Evolutionary conservation across 2,888 invertebrate genomes (phyloP).

Genomic region (Sinohyriopsis cumingii): DNA sequence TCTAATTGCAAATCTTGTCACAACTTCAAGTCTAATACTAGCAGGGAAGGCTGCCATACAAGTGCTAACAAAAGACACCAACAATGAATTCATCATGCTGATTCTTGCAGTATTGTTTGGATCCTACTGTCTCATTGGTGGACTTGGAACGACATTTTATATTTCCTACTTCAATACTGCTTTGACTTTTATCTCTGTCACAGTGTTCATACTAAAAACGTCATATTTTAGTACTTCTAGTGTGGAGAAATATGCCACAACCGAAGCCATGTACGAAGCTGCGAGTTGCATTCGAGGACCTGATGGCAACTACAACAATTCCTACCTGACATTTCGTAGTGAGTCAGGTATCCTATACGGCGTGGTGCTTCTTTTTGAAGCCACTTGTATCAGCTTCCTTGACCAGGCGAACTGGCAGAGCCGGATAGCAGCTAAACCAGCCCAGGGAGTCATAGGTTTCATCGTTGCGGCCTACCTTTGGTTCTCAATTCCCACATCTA

Average conservation of each 20-base stretch:
- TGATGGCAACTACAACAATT: slow-evolving; percentile 48
- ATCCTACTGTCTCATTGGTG: slow-evolving; percentile 59
- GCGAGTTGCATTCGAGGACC: slow-evolving; percentile 46
- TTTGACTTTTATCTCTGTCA: slow-evolving; percentile 54
- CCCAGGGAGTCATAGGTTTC: slow-evolving; percentile 62
- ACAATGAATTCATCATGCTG: slow-evolving; percentile 57
- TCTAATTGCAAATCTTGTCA: slow-evolving; percentile 54
- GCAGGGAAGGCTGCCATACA: slow-evolving; percentile 50
- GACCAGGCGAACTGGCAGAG: slow-evolving; percentile 69
- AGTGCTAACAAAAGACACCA: slow-evolving; percentile 53
- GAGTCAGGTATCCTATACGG: slow-evolving; percentile 53
- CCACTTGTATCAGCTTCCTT: slow-evolving; percentile 45
- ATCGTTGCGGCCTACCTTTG: slow-evolving; percentile 58
- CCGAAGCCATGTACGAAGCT: slow-evolving; percentile 47
- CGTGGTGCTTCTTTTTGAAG: slow-evolving; percentile 40
- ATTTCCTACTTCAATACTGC: slow-evolving; percentile 65
- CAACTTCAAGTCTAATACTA: slow-evolving; percentile 49
- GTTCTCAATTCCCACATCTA: slow-evolving; percentile 62
- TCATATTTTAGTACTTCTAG: slow-evolving; percentile 33
- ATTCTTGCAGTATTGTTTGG: slow-evolving; percentile 58
- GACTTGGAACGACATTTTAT: slow-evolving; percentile 65
- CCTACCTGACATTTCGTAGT: slow-evolving; percentile 54
- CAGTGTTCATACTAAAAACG: slow-evolving; percentile 49
- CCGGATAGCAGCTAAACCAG: slow-evolving; percentile 64
- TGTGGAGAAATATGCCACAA: slow-evolving; percentile 21